These are phyloP conservation scores for Solen grandis DNA, from an alignment of 1,140 invertebrate species.

Conservation along the genomic window DNA sequence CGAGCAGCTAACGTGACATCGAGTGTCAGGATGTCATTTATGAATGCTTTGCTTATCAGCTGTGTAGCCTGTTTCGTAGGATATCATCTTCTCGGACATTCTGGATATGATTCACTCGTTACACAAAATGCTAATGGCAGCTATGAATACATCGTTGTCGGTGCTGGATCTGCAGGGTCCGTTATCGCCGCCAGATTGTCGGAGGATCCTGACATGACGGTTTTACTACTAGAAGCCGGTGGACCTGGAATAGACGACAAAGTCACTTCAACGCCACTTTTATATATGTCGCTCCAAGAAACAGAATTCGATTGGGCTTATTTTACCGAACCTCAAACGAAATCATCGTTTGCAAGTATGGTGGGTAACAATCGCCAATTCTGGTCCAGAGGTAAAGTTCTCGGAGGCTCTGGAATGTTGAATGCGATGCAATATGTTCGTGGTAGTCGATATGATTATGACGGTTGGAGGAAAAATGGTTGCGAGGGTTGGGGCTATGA, in stretches of 20 bases:
- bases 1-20: too few relatives aligned
- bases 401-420: constrained; percentile 85
- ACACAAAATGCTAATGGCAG: not conserved
- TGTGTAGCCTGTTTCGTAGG: too few relatives aligned
- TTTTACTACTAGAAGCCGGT: constrained; percentile 93
- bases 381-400: constrained; percentile 85
- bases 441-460: constrained; percentile 94
- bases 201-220: constrained; percentile 87
- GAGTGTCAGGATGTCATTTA: too few relatives aligned
- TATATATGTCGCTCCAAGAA: constrained; percentile 28
- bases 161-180: constrained; percentile 95
- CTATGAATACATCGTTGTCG: constrained; percentile 84
- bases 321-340: too few relatives aligned
- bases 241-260: constrained; percentile 94
- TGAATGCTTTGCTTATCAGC: too few relatives aligned
- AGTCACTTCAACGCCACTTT: constrained; percentile 81
- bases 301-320: constrained; percentile 90
- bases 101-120: not conserved
- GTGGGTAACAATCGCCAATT: constrained; percentile 92
- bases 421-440: too few relatives aligned
- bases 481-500: constrained; percentile 91
- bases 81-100: too few relatives aligned
- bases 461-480: constrained; percentile 97
- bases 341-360: too few relatives aligned
- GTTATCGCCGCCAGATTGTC: constrained; percentile 94